Evolutionary conservation across 2,113 vertebrate species (phyloP).

Genomic region (Oophaga pumilio): DNA sequence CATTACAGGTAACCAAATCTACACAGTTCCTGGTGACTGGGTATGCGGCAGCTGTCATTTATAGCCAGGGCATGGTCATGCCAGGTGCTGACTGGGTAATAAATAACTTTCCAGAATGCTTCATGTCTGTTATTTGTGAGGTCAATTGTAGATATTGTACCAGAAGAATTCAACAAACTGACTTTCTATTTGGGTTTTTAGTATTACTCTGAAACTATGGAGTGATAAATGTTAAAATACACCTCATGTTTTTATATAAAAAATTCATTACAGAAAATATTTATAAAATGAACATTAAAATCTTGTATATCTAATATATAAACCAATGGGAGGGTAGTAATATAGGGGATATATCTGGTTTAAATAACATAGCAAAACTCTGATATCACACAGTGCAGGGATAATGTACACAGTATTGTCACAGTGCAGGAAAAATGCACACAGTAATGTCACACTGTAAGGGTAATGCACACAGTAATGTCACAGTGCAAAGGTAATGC

Average conservation of each 20-base stretch:
- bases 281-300: not conserved
- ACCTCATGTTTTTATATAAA: not conserved
- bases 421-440: too few species aligned
- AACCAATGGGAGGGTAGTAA: not conserved
- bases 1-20: conserved; percentile 47
- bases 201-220: not conserved
- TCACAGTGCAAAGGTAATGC: too few species aligned
- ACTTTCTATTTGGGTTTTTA: not conserved
- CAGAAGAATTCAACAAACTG: not conserved
- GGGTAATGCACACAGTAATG: too few species aligned
- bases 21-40: conserved; percentile 31
- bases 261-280: too few species aligned
- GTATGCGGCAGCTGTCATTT: conserved; percentile 22
- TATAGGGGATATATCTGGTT: too few species aligned
- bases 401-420: too few species aligned
- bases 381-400: too few species aligned
- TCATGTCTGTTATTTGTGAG: not conserved
- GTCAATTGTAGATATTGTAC: not conserved
- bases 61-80: conserved; percentile 6
- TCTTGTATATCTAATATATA: not conserved
- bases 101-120: not conserved
- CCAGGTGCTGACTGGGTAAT: conserved; percentile 4
- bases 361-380: too few species aligned
- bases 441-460: too few species aligned
- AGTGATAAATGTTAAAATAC: not conserved